Base-by-base conservation (phyloP, 2,113 vertebrate genomes). In the Limanda limanda region DNA sequence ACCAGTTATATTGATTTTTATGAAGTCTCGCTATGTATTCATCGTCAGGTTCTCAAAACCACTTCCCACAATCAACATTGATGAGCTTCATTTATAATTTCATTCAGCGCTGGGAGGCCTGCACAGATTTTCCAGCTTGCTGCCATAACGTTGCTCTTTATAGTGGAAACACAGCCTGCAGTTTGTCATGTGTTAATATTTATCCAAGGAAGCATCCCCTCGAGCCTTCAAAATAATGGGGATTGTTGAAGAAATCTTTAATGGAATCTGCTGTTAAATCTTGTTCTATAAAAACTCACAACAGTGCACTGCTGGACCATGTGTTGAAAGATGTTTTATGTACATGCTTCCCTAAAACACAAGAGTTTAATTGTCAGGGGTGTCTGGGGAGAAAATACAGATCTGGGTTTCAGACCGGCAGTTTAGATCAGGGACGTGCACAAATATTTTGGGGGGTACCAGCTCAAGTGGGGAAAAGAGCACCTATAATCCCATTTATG, bases 101-200 rank as follows among this genome's bases (percentile, higher is more conserved):
- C 5, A 77, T 68, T 81, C 58, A 42, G n/a, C 14, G 9, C 20
- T 57, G 10, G 69, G 18, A 68, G 37, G n/a, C 27, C 40, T n/a
- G 11, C 48, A 15, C 51, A 35, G 35, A 59, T 70, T 72, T 77
- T 18, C 20, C 47, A 71, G 42, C 23, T n/a, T 57, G 6, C 56
- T 66, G 63, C 18, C 2, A 74, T 74, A 54, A 78, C 48, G 40
- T 47, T 65, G 27, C 21, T 74, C 45, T 88, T 82, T 75, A 80
- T 77, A 78, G 73, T 61, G 71, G 60, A 86, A 79, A 68, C 25
- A 42, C 55, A 75, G 74, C 17, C 59, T 80, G 69, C 48, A 81
- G 60, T 87, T 72, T 78, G 52, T 73, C 89, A 89, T 88, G 71
- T 92, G 88, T 88, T 89, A 76, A 84, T 83, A 82, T 85, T 91